Evolutionary conservation across 2,113 vertebrate species (phyloP), one percentile per base, ranked within the genome.

Genomic region (Lepidothrix coronata): DNA sequence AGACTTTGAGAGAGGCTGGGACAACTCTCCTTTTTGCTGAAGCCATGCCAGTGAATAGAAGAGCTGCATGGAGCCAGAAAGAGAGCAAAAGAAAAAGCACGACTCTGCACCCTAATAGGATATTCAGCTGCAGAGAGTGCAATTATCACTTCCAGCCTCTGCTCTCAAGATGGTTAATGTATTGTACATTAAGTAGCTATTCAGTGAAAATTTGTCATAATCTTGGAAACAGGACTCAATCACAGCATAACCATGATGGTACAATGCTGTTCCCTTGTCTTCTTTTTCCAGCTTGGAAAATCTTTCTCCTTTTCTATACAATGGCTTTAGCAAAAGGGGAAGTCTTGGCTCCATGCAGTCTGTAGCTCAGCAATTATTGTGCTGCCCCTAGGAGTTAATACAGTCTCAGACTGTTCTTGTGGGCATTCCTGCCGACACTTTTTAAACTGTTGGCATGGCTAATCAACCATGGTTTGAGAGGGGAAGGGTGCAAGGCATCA

Each of bases 141-240:
- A 90, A 90, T 94, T 93, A 94, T 77, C 4, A 72, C 78, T 90
- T 90, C 58, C 78, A 91, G 24, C 35, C 85, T 57, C 82, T 90
- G 84, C 85, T 86, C 82, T 41, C 58, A 88, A 65, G 81, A 88
- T 2, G 68, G 74, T 75, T 88, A 88, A 65, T 31, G n/a, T 31
- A 82, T 89, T 94, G 70, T 76, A 85, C 37, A 0, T 41, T 93
- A 76, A 96, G 74, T 65, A 91, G 81, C 57, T 94, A 82, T 85
- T 95, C 78, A 85, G 58, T 79, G 90, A 91, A 90, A 90, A 79
- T 83, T 79, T 83, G 85, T 88, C 78, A 78, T 81, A 57, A 52
- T 88, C 71, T 85, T 70, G 58, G n/a, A 92, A 93, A 58, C 8
- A 12, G 58, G 58, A 90, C 58, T 91, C 90, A 88, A 72, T 89